Conservation (phyloP, 1,140 invertebrate genomes). For the Drosophila sturtevanti region DNA sequence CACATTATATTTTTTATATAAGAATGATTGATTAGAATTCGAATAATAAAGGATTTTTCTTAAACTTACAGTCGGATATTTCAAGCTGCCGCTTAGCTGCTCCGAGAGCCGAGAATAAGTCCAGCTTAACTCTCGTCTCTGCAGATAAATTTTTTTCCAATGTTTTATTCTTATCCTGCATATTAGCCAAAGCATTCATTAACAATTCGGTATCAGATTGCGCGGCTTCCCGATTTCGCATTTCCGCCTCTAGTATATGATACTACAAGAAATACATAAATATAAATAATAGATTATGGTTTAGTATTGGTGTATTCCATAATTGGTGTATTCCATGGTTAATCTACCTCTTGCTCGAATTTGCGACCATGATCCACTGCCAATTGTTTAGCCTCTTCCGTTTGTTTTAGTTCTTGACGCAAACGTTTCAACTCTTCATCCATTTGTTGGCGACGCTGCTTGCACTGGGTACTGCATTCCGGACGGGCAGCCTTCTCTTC, state of each 20-base stretch:
- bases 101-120: constrained; percentile 97
- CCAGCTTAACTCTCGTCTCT: constrained; percentile 97
- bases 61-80: constrained; percentile 92
- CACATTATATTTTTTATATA: not conserved
- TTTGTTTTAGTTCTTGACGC: constrained; percentile 88
- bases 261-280: constrained; percentile 27
- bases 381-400: constrained; percentile 86
- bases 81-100: constrained; percentile 96
- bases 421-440: constrained; percentile 91
- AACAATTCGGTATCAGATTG: constrained; percentile 92
- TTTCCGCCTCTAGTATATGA: constrained; percentile 74
- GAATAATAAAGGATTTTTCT: no score
- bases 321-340: not conserved
- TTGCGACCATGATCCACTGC: constrained; percentile 76
- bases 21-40: no score
- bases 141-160: constrained; percentile 96
- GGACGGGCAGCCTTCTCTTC: constrained; percentile 85
- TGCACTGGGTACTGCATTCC: constrained; percentile 92
- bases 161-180: constrained; percentile 94
- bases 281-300: not conserved
- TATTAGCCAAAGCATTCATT: constrained; percentile 89
- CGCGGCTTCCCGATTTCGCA: constrained; percentile 86
- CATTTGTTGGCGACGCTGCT: constrained; percentile 88
- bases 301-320: not conserved
- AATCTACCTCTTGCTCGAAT: constrained; percentile 75